Base-by-base conservation (phyloP, 2,113 vertebrate genomes). In the Cavia aperea region DNA sequence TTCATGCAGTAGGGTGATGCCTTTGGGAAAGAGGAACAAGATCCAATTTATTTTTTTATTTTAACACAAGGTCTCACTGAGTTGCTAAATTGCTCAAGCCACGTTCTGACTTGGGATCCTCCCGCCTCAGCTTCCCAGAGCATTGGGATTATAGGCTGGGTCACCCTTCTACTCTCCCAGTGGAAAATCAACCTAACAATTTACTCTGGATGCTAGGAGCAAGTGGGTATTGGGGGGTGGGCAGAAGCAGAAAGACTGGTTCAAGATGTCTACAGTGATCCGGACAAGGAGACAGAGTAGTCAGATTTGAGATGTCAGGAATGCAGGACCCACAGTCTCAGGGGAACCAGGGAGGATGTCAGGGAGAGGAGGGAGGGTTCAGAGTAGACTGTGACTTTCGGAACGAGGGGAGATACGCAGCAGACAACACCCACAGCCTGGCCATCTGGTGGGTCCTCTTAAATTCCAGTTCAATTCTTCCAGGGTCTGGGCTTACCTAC, bases 171-270 rank as follows among this genome's bases (percentile, higher is more conserved):
- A n/a, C 33, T 26, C 75, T 86, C 31, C 29, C 13, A 29, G 23
- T 29, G 26, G 63, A 39, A 89, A 46, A 63, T 75, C 11, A 63
- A 18, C 18, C 5, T 29, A 81, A 31, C 19, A 3, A n/a, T 54
- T 23, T 90, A 24, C 26, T 70, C 24, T 58, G n/a, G 68, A 5
- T 24, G 4, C 75, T 24, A 49, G 29, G 29, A 78, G 70, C 21
- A 78, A 39, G 86, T 0, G 31, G 4, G 33, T 13, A 7, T 72
- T n/a, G 1, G 4, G 3, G 1, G 4, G 3, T 33, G 10, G 26
- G 16, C 43, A 51, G n/a, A 56, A 3, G 12, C 33, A 12, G 78
- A 36, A 43, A 51, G 16, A 12, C 23, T 66, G 8, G 1, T 19
- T n/a, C n/a, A 54, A 29, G n/a, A 4, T 2, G 3, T 91, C 70